Conservation (phyloP, 2,888 invertebrate genomes). For the Adineta ricciae region DNA sequence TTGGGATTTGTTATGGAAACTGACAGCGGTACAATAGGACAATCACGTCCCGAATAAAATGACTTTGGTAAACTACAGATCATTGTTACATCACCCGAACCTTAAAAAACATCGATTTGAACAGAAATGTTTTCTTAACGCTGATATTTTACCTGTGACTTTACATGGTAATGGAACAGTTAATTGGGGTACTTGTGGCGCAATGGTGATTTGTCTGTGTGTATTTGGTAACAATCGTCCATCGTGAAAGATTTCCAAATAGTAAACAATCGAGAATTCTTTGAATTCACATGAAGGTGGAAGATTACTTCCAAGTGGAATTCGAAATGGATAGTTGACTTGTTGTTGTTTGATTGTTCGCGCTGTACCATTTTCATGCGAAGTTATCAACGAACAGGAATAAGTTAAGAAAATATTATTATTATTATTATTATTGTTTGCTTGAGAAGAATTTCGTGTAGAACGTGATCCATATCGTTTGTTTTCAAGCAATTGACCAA, state of each 20-base stretch:
- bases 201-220: neutral
- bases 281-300: constrained; percentile 15
- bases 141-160: neutral
- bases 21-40: neutral
- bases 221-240: constrained; percentile 12
- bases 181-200: neutral
- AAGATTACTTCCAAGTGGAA: neutral
- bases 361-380: constrained; percentile 15
- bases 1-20: neutral
- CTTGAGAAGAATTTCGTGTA: neutral
- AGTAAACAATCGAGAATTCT: neutral
- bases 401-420: constrained; percentile 11
- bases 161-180: neutral
- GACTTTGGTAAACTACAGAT: neutral
- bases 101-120: neutral
- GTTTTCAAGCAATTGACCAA: neutral
- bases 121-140: too few relatives aligned
- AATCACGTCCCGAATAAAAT: neutral
- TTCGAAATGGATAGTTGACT: constrained; percentile 16
- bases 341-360: constrained; percentile 6
- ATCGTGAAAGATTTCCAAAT: neutral
- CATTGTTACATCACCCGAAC: neutral
- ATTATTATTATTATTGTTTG: neutral
- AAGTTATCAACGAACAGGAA: neutral
- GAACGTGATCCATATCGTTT: constrained; percentile 1